Evolutionary conservation across 2,113 vertebrate genomes (phyloP), one percentile per base, ranked within the genome.

Genomic region (Conger conger): DNA sequence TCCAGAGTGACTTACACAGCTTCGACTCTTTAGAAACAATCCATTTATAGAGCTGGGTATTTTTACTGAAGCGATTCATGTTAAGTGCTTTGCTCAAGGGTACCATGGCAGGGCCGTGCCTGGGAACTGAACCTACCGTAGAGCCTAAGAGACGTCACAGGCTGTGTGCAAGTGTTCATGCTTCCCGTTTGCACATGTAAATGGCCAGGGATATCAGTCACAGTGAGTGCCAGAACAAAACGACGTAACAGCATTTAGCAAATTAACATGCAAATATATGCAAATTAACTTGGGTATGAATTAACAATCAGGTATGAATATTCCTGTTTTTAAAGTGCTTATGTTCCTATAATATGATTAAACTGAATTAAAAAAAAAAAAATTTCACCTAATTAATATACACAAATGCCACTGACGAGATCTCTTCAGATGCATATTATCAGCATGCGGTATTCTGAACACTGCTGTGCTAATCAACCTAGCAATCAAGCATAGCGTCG

Each of bases 251-350:
- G 57, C n/a, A 37, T 17, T n/a, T 81, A 23, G 3, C 23, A 27
- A 50, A 30, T 50, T 27, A 57, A 84, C 83, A 83, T 89, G 88
- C 79, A 84, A 91, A 93, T 90, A 60, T 76, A 91, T 90, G 89
- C 85, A 91, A 91, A 93, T 91, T 2, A 40, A 90, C 82, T 3
- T 42, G n/a, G n/a, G n/a, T n/a, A n/a, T n/a, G n/a, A n/a, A n/a
- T n/a, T n/a, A n/a, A 90, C 82, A 83, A 76, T 82, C 83, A 80
- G 38, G 83, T 38, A 88, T 87, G 17, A 79, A 90, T 91, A 90
- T 94, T 91, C 85, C 92, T 92, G 80, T 16, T 40, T 42, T 45
- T 42, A 5, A 37, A 68, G 86, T 86, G 73, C 80, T 54, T 83
- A 86, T 42, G 81, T 88, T 54, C 35, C 77, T 78, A 54, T 86